Percentiles rank a stretch among this genome's conserved stretches.
These are phyloP conservation scores for Anagrus nilaparvatae DNA, from an alignment of 1,140 invertebrate genomes.

Conservation along the genomic window DNA sequence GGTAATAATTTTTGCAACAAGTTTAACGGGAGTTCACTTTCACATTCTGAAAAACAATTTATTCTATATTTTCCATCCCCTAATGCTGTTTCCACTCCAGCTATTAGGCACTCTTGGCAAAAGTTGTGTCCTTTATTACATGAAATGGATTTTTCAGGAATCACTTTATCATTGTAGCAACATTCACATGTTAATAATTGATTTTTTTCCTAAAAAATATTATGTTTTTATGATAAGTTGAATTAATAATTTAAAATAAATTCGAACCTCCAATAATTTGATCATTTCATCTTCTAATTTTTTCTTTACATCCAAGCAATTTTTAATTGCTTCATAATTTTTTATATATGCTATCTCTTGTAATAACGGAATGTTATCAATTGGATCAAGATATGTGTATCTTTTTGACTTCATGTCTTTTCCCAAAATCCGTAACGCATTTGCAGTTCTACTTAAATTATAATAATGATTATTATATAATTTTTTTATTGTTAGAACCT, in stretches of 20 bases:
- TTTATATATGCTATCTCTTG: not conserved
- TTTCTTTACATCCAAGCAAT: not conserved
- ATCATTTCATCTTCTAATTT: not conserved
- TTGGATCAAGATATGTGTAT: not conserved
- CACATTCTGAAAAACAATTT: slow-evolving; percentile 37
- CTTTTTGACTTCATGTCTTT: not conserved
- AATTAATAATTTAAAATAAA: not conserved
- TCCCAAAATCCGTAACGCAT: too few species aligned
- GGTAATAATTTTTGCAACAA: slow-evolving; percentile 33
- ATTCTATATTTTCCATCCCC: slow-evolving; percentile 41
- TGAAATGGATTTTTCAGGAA: slow-evolving; percentile 40
- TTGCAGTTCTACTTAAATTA: slow-evolving; percentile 7
- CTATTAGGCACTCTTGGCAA: slow-evolving; percentile 44
- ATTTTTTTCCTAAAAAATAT: slow-evolving; percentile 25
- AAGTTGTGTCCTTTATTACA: slow-evolving; percentile 45
- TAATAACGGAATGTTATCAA: not conserved
- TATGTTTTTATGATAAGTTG: slow-evolving; percentile 1
- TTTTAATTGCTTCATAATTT: not conserved
- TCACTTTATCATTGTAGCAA: slow-evolving; percentile 45
- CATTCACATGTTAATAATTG: slow-evolving; percentile 37
- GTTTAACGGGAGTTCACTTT: slow-evolving; percentile 29
- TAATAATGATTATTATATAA: slow-evolving; percentile 34
- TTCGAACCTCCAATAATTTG: not conserved
- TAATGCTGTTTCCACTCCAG: slow-evolving; percentile 38
- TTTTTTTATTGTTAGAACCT: slow-evolving; percentile 25